These are phyloP conservation scores for Pseudococcus viburni DNA, from an alignment of 2,888 invertebrate genomes.

Conservation along the genomic window DNA sequence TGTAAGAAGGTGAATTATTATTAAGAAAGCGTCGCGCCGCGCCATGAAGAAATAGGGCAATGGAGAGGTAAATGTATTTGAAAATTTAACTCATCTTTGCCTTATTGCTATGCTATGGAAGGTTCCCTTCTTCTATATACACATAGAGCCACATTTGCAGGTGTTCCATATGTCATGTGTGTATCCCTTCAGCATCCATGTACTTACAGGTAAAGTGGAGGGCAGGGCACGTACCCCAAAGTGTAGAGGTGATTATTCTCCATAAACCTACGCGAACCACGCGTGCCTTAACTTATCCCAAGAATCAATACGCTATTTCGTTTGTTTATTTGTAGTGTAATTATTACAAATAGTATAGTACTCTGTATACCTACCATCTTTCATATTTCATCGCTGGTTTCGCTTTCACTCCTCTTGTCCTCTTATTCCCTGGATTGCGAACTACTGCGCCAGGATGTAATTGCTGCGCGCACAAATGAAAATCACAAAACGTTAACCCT, in stretches of 20 bases:
- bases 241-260: background rate
- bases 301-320: background rate
- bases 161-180: constrained; percentile 16
- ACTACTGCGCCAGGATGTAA: background rate
- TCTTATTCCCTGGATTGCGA: background rate
- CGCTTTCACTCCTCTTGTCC: background rate
- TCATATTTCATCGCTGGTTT: constrained; percentile 8
- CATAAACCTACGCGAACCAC: background rate
- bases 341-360: constrained; percentile 22
- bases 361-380: background rate
- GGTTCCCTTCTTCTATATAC: background rate
- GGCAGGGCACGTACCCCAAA: background rate
- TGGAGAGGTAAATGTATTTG: background rate
- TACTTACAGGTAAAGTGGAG: background rate
- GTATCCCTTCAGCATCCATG: background rate
- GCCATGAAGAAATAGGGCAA: background rate
- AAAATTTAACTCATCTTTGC: constrained; percentile 17
- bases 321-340: constrained; percentile 13
- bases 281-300: background rate
- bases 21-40: background rate
- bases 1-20: constrained; percentile 28
- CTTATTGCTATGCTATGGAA: background rate
- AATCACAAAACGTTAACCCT: constrained; percentile 38
- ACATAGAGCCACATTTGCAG: background rate
- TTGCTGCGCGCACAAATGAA: constrained; percentile 6